A percentile compares a stretch with the other conserved stretches of the same genome.
Conservation (phyloP, 2,797 vertebrate species). For the Esox masquinongy region DNA sequence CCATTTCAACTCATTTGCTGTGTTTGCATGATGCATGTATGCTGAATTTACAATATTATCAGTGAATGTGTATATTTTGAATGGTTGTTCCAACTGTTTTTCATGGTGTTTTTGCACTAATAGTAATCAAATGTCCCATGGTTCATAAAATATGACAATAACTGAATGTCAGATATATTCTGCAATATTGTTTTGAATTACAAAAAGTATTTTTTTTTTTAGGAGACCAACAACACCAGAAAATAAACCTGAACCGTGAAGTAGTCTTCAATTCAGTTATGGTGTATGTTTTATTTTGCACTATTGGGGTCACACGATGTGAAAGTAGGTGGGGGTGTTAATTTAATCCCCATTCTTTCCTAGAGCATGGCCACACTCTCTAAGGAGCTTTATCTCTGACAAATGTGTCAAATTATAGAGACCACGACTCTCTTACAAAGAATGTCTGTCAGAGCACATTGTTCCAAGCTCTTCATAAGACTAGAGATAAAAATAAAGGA, state of each 20-base stretch:
- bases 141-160: neutral
- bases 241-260: conserved; percentile 58
- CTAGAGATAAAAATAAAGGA: conserved; percentile 77
- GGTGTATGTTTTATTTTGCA: conserved; percentile 75
- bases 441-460: conserved; percentile 81
- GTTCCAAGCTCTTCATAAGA: conserved; percentile 74
- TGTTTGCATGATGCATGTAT: conserved; percentile 40
- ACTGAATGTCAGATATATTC: neutral
- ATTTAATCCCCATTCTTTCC: conserved; percentile 81
- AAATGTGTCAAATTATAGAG: conserved; percentile 82
- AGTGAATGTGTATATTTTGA: conserved; percentile 17
- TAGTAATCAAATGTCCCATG: conserved; percentile 21
- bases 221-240: conserved; percentile 11
- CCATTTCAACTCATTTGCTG: conserved; percentile 39
- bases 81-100: conserved; percentile 11
- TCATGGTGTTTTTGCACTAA: conserved; percentile 16
- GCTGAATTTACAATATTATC: conserved; percentile 27
- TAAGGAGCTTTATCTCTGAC: conserved; percentile 81
- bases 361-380: conserved; percentile 80
- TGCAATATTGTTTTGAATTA: neutral
- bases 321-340: conserved; percentile 79
- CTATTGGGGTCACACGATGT: conserved; percentile 79
- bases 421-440: conserved; percentile 79
- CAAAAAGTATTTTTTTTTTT: neutral
- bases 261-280: conserved; percentile 65